Conservation (phyloP, 2,888 invertebrate genomes). For the Reticulitermes lucifugus region DNA sequence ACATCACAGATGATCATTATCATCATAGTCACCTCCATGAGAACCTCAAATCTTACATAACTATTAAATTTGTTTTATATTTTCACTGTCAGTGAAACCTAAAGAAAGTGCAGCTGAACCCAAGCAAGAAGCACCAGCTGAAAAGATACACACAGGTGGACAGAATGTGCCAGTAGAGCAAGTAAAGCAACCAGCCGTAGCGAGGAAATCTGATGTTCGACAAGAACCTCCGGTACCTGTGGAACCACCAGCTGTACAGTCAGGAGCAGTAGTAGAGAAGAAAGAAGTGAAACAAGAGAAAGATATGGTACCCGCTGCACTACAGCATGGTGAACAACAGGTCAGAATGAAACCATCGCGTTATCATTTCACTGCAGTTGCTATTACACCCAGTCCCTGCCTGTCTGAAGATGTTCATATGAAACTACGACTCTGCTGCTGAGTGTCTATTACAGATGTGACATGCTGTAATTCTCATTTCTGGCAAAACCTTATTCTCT, state of each 20-base stretch:
- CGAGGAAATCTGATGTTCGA: conserved; percentile 55
- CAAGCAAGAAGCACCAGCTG: not conserved
- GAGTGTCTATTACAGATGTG: too few species aligned
- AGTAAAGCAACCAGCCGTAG: conserved; percentile 16
- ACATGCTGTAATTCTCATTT: too few species aligned
- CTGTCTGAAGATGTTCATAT: too few species aligned
- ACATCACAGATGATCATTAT: too few species aligned
- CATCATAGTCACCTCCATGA: not conserved
- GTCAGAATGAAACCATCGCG: too few species aligned
- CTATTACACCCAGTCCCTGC: too few species aligned
- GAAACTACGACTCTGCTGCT: too few species aligned
- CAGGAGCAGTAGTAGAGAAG: not conserved
- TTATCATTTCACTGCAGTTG: too few species aligned
- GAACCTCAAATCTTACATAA: too few species aligned
- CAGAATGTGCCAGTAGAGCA: conserved; percentile 20
- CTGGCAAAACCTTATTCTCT: too few species aligned
- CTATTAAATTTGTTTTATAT: not conserved
- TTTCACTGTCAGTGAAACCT: not conserved
- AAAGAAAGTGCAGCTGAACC: not conserved
- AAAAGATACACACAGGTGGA: not conserved
- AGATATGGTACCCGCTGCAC: not conserved
- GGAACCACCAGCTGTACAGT: conserved; percentile 56
- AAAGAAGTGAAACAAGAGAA: not conserved
- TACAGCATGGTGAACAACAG: not conserved
- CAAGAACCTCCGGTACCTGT: conserved; percentile 62